These are phyloP conservation scores for Sander lucioperca DNA, from an alignment of 2,113 vertebrate species.

Conservation along the genomic window DNA sequence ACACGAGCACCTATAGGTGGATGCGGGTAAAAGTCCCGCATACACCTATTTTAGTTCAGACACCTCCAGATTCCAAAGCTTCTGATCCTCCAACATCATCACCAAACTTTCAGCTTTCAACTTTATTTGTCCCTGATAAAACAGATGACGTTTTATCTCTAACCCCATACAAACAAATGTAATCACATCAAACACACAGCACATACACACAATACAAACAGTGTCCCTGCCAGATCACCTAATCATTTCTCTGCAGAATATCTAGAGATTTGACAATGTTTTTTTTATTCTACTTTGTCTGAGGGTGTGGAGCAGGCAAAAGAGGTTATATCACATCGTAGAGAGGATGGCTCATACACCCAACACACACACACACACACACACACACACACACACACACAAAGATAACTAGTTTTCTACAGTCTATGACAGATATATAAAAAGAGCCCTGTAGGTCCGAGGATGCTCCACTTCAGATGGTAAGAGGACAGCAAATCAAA, in stretches of 20 bases:
- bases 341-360: background rate
- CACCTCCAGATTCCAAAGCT: conserved; percentile 60
- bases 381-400: background rate
- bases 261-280: conserved; percentile 11
- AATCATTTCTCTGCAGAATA: conserved; percentile 43
- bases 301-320: conserved; percentile 13
- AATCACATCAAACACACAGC: conserved; percentile 49
- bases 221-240: conserved; percentile 30
- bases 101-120: conserved; percentile 18
- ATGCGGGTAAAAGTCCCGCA: conserved; percentile 22
- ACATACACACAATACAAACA: conserved; percentile 27
- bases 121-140: too few species aligned
- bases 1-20: conserved; percentile 10
- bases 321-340: conserved; percentile 61
- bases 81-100: conserved; percentile 78
- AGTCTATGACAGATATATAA: background rate
- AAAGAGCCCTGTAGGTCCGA: conserved; percentile 18
- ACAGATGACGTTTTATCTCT: conserved; percentile 52
- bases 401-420: background rate
- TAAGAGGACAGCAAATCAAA: conserved; percentile 30
- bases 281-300: conserved; percentile 22
- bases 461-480: conserved; percentile 58
- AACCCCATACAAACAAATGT: conserved; percentile 57
- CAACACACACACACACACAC: conserved; percentile 9
- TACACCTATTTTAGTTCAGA: conserved; percentile 44